Evolutionary conservation across 1,140 invertebrate species (phyloP).

Genomic region (Drosophila neocordata): DNA sequence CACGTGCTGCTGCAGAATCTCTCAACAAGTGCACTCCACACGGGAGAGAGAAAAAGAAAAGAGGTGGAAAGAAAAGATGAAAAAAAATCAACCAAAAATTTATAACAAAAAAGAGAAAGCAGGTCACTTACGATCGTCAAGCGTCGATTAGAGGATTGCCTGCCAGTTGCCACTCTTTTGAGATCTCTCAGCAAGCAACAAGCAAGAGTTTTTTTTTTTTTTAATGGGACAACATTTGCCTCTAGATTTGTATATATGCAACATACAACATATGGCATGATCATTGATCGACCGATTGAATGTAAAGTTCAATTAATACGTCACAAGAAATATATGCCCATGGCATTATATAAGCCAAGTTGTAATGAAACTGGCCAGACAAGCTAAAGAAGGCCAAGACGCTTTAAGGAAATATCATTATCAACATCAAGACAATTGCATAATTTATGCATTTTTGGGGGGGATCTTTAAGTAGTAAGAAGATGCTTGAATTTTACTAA

Average conservation of each 20-base stretch:
- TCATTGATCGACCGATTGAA: conserved; percentile 6
- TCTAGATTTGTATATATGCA: too few species aligned
- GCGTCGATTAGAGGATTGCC: conserved; percentile 54
- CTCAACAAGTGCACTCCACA: conserved; percentile 22
- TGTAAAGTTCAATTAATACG: conserved; percentile 73
- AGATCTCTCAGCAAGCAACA: conserved; percentile 54
- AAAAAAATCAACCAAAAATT: conserved; percentile 9
- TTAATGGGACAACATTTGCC: too few species aligned
- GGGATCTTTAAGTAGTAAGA: too few species aligned
- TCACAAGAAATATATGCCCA: conserved; percentile 40
- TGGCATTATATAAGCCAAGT: conserved; percentile 39
- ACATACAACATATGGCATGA: too few species aligned
- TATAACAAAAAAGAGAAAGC: conserved; percentile 77
- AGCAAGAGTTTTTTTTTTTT: too few species aligned
- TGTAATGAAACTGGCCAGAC: not conserved
- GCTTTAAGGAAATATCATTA: too few species aligned
- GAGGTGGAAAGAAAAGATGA: not conserved
- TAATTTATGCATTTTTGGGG: too few species aligned
- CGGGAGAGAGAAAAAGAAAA: not conserved
- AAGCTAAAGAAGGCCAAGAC: too few species aligned
- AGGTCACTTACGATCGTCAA: conserved; percentile 73
- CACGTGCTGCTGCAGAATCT: conserved; percentile 39
- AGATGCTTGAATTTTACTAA: too few species aligned
- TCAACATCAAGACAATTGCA: too few species aligned
- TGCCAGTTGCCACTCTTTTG: not conserved